A percentile compares a stretch with the other conserved stretches of the same genome.
Conservation (phyloP, 1,140 invertebrate species). For the Bombus terrestris region DNA sequence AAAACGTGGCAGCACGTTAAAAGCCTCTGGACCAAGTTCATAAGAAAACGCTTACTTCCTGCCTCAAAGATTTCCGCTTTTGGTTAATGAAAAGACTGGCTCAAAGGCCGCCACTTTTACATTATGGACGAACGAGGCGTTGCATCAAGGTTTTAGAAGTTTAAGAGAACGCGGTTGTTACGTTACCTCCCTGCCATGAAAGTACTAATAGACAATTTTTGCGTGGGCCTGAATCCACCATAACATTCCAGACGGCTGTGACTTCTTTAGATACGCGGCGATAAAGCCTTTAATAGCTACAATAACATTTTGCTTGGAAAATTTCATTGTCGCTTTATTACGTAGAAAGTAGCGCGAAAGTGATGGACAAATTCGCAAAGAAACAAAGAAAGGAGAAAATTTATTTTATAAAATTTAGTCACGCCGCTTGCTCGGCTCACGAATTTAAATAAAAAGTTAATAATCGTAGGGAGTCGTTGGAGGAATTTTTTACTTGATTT, state of each 20-base stretch:
- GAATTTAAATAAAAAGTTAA: too few relatives aligned
- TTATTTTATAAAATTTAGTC: neutral
- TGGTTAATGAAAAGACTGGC: slow-evolving; percentile 20
- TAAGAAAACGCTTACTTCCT: slow-evolving; percentile 6
- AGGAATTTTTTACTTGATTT: too few relatives aligned
- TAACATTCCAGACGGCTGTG: too few relatives aligned
- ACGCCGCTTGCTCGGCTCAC: too few relatives aligned
- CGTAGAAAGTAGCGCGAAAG: neutral
- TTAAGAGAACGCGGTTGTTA: neutral
- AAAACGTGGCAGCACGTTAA: slow-evolving; percentile 1
- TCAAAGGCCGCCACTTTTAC: slow-evolving; percentile 20
- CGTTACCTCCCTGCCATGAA: neutral
- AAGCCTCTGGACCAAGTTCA: neutral
- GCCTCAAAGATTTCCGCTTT: slow-evolving; percentile 3
- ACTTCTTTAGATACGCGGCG: neutral
- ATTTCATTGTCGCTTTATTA: neutral
- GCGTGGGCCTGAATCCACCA: neutral
- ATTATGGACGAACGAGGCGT: neutral
- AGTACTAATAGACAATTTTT: neutral
- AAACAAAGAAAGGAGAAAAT: neutral
- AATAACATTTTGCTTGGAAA: neutral
- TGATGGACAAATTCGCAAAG: neutral
- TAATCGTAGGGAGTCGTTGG: too few relatives aligned
- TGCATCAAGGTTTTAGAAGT: neutral
- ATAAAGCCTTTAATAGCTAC: neutral